A percentile compares a stretch with the other conserved stretches of the same genome.
These are phyloP conservation scores for Rhimphoctona megacephalus DNA, from an alignment of 2,888 invertebrate species.

Conservation along the genomic window DNA sequence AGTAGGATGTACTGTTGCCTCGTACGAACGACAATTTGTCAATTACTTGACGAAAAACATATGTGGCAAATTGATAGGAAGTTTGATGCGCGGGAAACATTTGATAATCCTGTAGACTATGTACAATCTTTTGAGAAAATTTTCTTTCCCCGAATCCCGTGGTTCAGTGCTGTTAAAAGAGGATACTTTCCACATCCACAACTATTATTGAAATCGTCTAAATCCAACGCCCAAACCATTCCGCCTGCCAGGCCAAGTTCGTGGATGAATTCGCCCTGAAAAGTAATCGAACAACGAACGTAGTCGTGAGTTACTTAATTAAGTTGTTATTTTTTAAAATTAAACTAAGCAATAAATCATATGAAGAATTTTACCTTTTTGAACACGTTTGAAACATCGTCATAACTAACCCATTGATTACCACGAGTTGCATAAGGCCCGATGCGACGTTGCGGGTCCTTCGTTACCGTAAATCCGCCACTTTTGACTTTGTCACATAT, in stretches of 20 bases:
- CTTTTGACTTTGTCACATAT: conserved; percentile 92
- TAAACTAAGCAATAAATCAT: too few species aligned
- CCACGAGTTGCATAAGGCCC: conserved; percentile 94
- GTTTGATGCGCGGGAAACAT: not conserved
- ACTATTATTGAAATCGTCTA: conserved; percentile 91
- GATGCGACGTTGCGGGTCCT: conserved; percentile 91
- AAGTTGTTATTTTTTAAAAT: too few species aligned
- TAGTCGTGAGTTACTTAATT: not conserved
- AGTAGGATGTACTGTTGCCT: conserved; percentile 26
- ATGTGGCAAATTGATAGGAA: conserved; percentile 29
- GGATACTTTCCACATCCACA: conserved; percentile 91
- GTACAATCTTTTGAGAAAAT: conserved; percentile 85
- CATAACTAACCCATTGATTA: conserved; percentile 95
- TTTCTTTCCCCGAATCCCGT: conserved; percentile 86
- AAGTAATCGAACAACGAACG: not conserved
- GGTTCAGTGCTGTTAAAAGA: conserved; percentile 88
- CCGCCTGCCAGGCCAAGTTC: conserved; percentile 92
- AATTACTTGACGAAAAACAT: conserved; percentile 15
- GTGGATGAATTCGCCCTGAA: conserved; percentile 90
- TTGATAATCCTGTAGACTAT: conserved; percentile 72
- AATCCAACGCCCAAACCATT: conserved; percentile 95
- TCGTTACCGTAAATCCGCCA: conserved; percentile 91
- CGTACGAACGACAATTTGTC: conserved; percentile 42
- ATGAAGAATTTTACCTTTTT: conserved; percentile 74
- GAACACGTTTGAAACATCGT: conserved; percentile 86